These are phyloP conservation scores for Tokudaia muenninki DNA, from an alignment of 2,797 vertebrate species.

Conservation along the genomic window DNA sequence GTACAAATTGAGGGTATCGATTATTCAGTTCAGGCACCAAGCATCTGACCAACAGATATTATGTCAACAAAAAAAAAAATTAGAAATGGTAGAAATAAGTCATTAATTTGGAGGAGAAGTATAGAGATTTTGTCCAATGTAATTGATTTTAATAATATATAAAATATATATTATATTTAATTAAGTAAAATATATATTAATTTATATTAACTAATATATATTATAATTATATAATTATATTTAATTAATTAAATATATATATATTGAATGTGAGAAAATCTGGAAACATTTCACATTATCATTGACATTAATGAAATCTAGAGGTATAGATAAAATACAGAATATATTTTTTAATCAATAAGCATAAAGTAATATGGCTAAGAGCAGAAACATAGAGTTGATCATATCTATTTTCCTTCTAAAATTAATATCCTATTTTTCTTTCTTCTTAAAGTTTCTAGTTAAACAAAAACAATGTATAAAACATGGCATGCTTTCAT, in stretches of 20 bases:
- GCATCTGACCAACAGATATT: background rate
- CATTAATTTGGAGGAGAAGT: background rate
- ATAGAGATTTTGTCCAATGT: background rate
- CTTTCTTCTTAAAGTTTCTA: background rate
- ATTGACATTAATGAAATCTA: background rate
- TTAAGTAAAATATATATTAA: too few relatives aligned
- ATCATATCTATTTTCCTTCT: background rate
- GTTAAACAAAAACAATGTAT: background rate
- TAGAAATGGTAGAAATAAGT: background rate
- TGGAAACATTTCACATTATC: background rate
- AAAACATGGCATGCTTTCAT: background rate
- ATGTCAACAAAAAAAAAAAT: background rate
- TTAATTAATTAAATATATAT: too few relatives aligned
- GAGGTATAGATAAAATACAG: background rate
- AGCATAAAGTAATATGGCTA: background rate
- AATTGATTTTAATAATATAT: background rate
- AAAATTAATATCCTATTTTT: background rate
- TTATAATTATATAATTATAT: too few relatives aligned
- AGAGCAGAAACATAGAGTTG: conserved; percentile 9
- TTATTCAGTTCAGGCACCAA: background rate
- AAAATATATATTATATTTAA: too few relatives aligned
- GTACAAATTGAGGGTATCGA: background rate
- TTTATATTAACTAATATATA: too few relatives aligned
- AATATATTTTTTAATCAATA: background rate
- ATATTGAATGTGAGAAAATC: background rate